Evolutionary conservation across 2,888 invertebrate genomes (phyloP), one percentile per base, ranked within the genome.

Genomic region (Pandemis corylana): DNA sequence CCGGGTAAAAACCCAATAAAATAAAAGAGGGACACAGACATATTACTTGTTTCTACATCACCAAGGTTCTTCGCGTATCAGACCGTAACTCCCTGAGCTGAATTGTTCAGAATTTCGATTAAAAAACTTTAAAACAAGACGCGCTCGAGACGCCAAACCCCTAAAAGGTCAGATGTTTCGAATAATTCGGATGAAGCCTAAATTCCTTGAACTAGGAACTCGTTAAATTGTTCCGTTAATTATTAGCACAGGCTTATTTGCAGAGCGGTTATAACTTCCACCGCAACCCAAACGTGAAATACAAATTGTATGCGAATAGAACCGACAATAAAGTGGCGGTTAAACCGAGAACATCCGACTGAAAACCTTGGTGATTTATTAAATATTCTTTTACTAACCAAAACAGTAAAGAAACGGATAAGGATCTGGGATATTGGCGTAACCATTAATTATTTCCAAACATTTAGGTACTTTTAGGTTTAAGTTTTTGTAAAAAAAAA

Each of bases 181-280:
- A 62, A 62, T 62, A 62, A 13, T 62, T 62, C n/a, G 13, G 41
- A 61, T 61, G 36, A n/a, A 62, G 41, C 62, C n/a, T 62, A 41
- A 62, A 59, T 59, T 59, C 59, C 28, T 28, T 12, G 28, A 59
- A 20, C 59, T 28, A 56, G 13, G 51, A 51, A 59, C 59, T 59
- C 59, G 28, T 28, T 12, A 28, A 28, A 59, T 28, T 59, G 28
- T 59, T 59, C 1, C 28, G 59, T 59, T 59, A 59, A 59, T 59
- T 28, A 59, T 12, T 28, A 59, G 20, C 4, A 36, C 4, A 36
- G 59, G 59, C 59, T 28, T 59, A 59, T 59, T 59, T 59, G 28
- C 28, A 20, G 9, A 9, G 20, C 28, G 59, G 59, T 28, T 59
- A 59, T 28, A 59, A 28, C 28, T 59, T 28, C 5, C 28, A 12